Conservation (phyloP, 92 coral and sea anemone genomes). For the Isaurus tuberculatus region DNA sequence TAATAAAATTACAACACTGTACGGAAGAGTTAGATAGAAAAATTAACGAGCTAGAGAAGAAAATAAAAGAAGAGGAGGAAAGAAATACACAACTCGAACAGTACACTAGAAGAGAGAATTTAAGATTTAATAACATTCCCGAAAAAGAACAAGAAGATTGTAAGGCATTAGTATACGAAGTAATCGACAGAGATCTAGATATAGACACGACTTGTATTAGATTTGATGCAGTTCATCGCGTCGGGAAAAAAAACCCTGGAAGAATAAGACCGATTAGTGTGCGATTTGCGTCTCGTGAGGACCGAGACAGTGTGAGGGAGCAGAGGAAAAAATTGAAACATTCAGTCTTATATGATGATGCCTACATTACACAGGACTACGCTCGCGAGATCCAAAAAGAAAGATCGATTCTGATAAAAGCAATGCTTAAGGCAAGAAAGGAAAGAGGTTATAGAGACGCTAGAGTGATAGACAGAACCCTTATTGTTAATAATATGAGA, state of each 20-base stretch:
- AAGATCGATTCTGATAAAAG: neutral
- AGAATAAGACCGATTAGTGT: neutral
- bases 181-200: neutral
- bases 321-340: neutral
- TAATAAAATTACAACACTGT: neutral
- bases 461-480: neutral
- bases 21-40: neutral
- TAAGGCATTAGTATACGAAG: neutral
- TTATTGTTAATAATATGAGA: neutral
- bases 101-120: slow-evolving; percentile 9
- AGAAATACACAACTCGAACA: neutral
- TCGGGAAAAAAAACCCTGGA: neutral
- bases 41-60: neutral
- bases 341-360: neutral
- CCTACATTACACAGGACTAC: neutral
- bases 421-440: slow-evolving; percentile 16
- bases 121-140: neutral
- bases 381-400: neutral
- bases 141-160: slow-evolving; percentile 14
- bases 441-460: neutral
- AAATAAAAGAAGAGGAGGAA: neutral
- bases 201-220: slow-evolving; percentile 5
- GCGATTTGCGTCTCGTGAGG: neutral
- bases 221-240: neutral
- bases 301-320: neutral